Conservation (phyloP, 2,888 invertebrate species). For the Plebejus argus region DNA sequence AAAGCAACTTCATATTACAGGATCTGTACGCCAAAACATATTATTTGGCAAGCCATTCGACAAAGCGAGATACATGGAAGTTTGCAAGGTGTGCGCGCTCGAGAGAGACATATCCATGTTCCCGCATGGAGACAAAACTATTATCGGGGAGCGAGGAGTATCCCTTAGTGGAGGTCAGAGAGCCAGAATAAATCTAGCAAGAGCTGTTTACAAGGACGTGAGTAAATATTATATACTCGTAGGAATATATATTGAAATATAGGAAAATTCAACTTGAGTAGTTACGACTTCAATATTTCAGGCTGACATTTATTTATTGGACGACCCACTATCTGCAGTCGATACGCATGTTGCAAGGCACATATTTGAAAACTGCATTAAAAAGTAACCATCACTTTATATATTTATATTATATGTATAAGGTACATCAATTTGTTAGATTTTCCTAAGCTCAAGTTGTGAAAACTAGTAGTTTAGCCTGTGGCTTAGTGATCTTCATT, state of each 20-base stretch:
- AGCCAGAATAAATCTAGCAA: conserved; percentile 83
- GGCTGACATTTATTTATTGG: conserved; percentile 87
- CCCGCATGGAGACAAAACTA: conserved; percentile 90
- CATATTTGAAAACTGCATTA: conserved; percentile 85
- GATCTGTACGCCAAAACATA: conserved; percentile 94
- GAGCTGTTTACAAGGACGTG: conserved; percentile 84
- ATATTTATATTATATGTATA: not conserved
- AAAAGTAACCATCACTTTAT: conserved; percentile 51
- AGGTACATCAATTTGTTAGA: not conserved
- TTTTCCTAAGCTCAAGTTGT: too few relatives aligned
- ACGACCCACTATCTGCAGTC: conserved; percentile 88
- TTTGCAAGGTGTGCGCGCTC: conserved; percentile 86
- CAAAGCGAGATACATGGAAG: conserved; percentile 81
- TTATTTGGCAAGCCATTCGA: conserved; percentile 89
- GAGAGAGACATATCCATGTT: conserved; percentile 87
- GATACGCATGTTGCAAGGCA: conserved; percentile 86
- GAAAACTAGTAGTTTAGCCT: too few relatives aligned
- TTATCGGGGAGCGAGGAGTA: conserved; percentile 92
- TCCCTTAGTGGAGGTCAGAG: conserved; percentile 92
- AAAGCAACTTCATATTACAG: conserved; percentile 47
- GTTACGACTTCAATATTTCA: conserved; percentile 52
- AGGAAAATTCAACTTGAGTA: too few relatives aligned
- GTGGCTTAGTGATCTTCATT: too few relatives aligned
- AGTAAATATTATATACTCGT: not conserved
- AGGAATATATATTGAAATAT: too few relatives aligned